Percentiles rank a stretch among this genome's conserved stretches.
Evolutionary conservation across 1,140 invertebrate species (phyloP).

Genomic region (Philotrypesis tridentata): DNA sequence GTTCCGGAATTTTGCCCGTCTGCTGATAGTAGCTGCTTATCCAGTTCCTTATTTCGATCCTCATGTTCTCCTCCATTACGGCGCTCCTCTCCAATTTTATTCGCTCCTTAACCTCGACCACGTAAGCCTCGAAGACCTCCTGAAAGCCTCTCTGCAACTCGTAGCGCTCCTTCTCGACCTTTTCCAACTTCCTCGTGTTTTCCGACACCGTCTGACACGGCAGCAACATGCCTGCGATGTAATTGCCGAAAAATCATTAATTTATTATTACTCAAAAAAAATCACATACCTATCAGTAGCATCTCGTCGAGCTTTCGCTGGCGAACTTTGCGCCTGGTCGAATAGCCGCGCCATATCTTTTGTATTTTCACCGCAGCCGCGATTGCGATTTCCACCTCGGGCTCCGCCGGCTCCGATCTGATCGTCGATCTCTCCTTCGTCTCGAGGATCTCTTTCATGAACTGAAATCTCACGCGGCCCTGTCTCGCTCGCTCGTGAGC

Average conservation of each 20-base stretch:
- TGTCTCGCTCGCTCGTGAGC: slow-evolving; percentile 93
- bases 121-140: slow-evolving; percentile 77
- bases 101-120: slow-evolving; percentile 76
- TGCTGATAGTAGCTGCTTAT: slow-evolving; percentile 84
- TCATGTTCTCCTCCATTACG: slow-evolving; percentile 86
- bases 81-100: slow-evolving; percentile 78
- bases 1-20: slow-evolving; percentile 92
- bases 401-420: slow-evolving; percentile 74
- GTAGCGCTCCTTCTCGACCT: slow-evolving; percentile 77
- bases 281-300: slow-evolving; percentile 88
- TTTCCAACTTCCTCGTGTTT: slow-evolving; percentile 63
- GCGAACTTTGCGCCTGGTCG: slow-evolving; percentile 80
- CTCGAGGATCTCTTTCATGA: slow-evolving; percentile 91
- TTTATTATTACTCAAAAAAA: background rate
- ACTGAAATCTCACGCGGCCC: slow-evolving; percentile 87
- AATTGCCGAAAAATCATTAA: background rate
- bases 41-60: slow-evolving; percentile 90
- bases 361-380: slow-evolving; percentile 85
- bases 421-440: slow-evolving; percentile 81
- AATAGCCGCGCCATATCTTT: slow-evolving; percentile 87
- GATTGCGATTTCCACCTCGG: slow-evolving; percentile 72
- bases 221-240: slow-evolving; percentile 74
- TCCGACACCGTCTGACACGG: slow-evolving; percentile 63
- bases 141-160: slow-evolving; percentile 77
- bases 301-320: slow-evolving; percentile 87